These are phyloP conservation scores for Andricus quercusramuli DNA, from an alignment of 2,888 invertebrate species.

Conservation along the genomic window DNA sequence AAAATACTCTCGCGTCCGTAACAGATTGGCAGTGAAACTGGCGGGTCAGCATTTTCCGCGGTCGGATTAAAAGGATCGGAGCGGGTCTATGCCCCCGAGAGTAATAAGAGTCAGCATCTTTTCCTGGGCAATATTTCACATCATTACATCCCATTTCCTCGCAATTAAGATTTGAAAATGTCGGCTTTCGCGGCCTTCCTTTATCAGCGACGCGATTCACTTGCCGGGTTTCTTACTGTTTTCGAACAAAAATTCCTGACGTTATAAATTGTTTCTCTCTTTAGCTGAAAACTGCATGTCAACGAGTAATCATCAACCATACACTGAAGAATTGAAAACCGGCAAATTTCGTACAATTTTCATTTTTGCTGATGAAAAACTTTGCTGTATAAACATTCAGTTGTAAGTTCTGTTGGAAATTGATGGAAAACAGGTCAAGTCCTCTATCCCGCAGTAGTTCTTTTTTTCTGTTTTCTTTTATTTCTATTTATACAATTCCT, in stretches of 20 bases:
- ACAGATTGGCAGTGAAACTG: constrained; percentile 71
- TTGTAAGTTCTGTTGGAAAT: background rate
- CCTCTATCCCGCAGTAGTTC: too few relatives aligned
- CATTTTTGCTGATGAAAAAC: background rate
- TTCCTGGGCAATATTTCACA: constrained; percentile 73
- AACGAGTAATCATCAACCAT: background rate
- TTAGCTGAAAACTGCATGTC: background rate
- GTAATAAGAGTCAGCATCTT: constrained; percentile 76
- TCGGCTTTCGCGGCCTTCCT: constrained; percentile 50
- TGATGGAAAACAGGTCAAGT: too few relatives aligned
- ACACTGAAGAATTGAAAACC: background rate
- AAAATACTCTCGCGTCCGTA: constrained; percentile 59
- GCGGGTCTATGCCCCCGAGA: constrained; percentile 55
- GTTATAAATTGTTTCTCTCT: background rate
- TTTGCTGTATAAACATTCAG: background rate
- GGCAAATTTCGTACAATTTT: background rate
- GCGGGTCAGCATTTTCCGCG: constrained; percentile 71
- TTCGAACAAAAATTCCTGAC: background rate
- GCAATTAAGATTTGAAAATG: constrained; percentile 73
- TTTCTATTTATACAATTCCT: too few relatives aligned
- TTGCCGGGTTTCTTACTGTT: constrained; percentile 27
- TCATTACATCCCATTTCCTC: constrained; percentile 72
- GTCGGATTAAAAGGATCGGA: constrained; percentile 72
- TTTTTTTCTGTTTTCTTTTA: background rate
- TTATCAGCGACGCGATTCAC: constrained; percentile 13